Conservation (phyloP, 2,888 invertebrate species). For the Tanypteryx hageni region DNA sequence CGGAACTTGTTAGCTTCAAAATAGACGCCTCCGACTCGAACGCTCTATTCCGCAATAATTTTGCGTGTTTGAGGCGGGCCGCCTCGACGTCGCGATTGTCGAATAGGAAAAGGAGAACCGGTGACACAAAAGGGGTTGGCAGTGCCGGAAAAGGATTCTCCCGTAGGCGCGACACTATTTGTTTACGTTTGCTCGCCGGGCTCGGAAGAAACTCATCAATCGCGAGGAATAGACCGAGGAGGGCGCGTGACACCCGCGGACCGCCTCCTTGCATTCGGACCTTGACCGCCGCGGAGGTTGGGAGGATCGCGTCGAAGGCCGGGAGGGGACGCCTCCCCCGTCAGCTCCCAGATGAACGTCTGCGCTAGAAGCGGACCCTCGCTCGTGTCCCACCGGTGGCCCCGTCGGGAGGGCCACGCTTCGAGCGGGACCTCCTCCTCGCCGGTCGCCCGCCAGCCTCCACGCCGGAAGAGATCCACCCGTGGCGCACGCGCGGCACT, state of each 20-base stretch:
- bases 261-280: neutral
- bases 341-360: slow-evolving; percentile 31
- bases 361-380: slow-evolving; percentile 37
- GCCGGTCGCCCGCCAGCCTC: neutral
- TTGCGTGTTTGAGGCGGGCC: neutral
- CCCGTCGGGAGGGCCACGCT: slow-evolving; percentile 38
- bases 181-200: neutral
- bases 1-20: slow-evolving; percentile 29
- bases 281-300: slow-evolving; percentile 22
- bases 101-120: neutral
- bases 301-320: neutral
- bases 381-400: slow-evolving; percentile 57
- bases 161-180: neutral
- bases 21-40: slow-evolving; percentile 32
- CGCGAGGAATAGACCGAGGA: neutral
- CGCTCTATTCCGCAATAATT: neutral
- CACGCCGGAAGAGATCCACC: neutral
- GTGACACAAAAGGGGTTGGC: neutral
- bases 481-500: slow-evolving; percentile 41
- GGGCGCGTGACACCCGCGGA: neutral
- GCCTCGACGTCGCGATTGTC: neutral
- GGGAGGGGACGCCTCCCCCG: neutral
- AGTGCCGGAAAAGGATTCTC: neutral
- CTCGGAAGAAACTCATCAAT: neutral
- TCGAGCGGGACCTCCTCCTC: neutral